A percentile compares a stretch with the other conserved stretches of the same genome.
Conservation (phyloP, 2,888 invertebrate species). For the Lucinisca nassula region DNA sequence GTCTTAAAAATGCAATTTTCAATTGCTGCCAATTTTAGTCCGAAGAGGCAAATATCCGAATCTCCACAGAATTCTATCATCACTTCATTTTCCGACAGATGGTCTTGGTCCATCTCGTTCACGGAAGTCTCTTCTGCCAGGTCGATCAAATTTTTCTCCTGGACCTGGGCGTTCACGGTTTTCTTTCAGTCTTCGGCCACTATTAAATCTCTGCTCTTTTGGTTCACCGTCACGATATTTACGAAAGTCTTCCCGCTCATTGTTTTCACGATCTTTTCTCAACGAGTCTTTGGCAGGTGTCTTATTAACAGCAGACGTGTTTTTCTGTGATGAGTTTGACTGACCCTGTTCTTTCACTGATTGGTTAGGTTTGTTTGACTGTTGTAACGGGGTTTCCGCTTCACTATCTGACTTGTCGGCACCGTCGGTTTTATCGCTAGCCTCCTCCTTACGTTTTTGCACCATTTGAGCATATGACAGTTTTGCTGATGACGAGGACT, state of each 20-base stretch:
- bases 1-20: conserved; percentile 2
- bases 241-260: conserved; percentile 52
- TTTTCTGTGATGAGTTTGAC: conserved; percentile 38
- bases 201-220: conserved; percentile 61
- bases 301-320: not conserved
- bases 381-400: conserved; percentile 34
- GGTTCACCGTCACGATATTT: conserved; percentile 58
- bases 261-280: conserved; percentile 53
- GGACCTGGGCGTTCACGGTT: conserved; percentile 53
- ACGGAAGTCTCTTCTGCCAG: conserved; percentile 5
- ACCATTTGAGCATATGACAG: conserved; percentile 85
- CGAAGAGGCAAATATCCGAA: not conserved
- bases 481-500: conserved; percentile 70
- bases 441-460: conserved; percentile 71
- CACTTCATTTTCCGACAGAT: conserved; percentile 46
- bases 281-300: conserved; percentile 50
- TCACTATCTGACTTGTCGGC: conserved; percentile 59
- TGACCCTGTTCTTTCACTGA: conserved; percentile 56
- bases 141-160: not conserved
- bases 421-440: conserved; percentile 50
- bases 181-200: conserved; percentile 57
- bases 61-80: not conserved
- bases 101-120: conserved; percentile 31
- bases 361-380: conserved; percentile 52
- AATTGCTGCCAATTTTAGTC: conserved; percentile 6